A percentile compares a stretch with the other conserved stretches of the same genome.
These are phyloP conservation scores for Menura novaehollandiae DNA, from an alignment of 2,113 vertebrate species.

Conservation along the genomic window DNA sequence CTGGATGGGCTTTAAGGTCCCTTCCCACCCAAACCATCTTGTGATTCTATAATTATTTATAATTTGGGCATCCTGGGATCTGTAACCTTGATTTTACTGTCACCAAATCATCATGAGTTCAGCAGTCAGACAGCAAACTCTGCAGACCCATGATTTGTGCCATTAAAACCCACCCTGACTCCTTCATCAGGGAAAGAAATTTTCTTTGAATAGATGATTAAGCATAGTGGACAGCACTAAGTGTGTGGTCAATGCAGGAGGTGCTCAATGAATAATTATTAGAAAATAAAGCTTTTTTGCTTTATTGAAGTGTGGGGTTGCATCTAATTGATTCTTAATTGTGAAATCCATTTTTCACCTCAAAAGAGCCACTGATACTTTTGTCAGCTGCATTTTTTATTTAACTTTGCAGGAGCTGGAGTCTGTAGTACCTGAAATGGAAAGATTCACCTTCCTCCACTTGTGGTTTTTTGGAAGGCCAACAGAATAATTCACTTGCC, in stretches of 20 bases:
- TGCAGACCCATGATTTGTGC: neutral
- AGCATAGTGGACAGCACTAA: constrained; percentile 29
- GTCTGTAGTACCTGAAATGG: neutral
- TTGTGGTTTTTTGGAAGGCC: neutral
- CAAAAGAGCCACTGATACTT: neutral
- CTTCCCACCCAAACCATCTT: neutral
- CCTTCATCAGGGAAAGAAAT: neutral
- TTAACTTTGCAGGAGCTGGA: neutral
- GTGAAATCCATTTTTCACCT: constrained; percentile 53
- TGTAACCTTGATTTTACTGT: neutral
- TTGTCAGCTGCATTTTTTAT: neutral
- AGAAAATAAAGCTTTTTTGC: constrained; percentile 53
- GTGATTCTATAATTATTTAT: neutral
- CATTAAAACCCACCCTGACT: neutral
- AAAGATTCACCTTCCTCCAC: neutral
- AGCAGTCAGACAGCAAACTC: neutral
- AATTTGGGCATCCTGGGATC: neutral
- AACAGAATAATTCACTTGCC: neutral
- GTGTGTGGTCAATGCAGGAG: constrained; percentile 43
- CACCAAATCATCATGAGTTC: neutral
- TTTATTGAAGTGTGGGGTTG: constrained; percentile 23
- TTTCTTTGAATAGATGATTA: constrained; percentile 29
- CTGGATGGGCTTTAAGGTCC: neutral
- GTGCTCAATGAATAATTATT: constrained; percentile 54
- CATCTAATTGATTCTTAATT: constrained; percentile 54